phyloP scores from a whole-genome alignment of 2,888 invertebrate genomes.

The Drosophila fulvimacula region DNA sequence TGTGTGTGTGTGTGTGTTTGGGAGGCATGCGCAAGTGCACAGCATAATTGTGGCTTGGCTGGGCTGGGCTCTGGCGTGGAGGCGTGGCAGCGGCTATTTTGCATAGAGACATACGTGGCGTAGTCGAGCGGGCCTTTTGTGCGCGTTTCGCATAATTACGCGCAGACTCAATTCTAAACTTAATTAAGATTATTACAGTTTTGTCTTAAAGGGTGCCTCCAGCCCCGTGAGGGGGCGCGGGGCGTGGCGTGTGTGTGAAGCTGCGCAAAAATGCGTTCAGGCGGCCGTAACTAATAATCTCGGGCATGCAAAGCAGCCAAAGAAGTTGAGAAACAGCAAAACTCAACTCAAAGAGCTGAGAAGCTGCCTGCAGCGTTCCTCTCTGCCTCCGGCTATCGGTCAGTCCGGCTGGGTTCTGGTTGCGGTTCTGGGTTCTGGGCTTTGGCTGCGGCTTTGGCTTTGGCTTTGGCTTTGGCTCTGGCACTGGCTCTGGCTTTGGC shows the following conservation, averaged over 20 bases:
- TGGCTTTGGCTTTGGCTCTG: no score
- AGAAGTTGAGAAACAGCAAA: slow-evolving; percentile 2
- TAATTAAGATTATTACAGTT: slow-evolving; percentile 77
- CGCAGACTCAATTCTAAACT: slow-evolving; percentile 75
- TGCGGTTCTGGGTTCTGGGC: neutral
- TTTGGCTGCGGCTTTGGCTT: no score
- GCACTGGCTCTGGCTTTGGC: neutral
- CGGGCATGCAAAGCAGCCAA: slow-evolving; percentile 66
- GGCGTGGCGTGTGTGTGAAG: slow-evolving; percentile 33
- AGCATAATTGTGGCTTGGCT: slow-evolving; percentile 59
- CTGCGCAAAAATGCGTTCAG: slow-evolving; percentile 76
- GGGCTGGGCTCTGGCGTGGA: slow-evolving; percentile 13
- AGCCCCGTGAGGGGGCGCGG: neutral
- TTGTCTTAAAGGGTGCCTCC: slow-evolving; percentile 25
- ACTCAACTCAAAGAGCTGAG: slow-evolving; percentile 6
- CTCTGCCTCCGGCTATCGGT: slow-evolving; percentile 39
- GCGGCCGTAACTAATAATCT: slow-evolving; percentile 81
- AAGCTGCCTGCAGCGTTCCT: slow-evolving; percentile 21
- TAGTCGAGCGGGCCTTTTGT: slow-evolving; percentile 30
- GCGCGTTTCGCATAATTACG: slow-evolving; percentile 81
- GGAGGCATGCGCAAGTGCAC: slow-evolving; percentile 38
- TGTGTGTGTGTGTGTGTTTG: slow-evolving; percentile 4
- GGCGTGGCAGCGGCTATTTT: slow-evolving; percentile 48
- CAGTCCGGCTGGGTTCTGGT: slow-evolving; percentile 15
- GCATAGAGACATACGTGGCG: slow-evolving; percentile 55